Conservation (phyloP, 2,797 vertebrate genomes). For the Sternarchorhynchus goeldii region DNA sequence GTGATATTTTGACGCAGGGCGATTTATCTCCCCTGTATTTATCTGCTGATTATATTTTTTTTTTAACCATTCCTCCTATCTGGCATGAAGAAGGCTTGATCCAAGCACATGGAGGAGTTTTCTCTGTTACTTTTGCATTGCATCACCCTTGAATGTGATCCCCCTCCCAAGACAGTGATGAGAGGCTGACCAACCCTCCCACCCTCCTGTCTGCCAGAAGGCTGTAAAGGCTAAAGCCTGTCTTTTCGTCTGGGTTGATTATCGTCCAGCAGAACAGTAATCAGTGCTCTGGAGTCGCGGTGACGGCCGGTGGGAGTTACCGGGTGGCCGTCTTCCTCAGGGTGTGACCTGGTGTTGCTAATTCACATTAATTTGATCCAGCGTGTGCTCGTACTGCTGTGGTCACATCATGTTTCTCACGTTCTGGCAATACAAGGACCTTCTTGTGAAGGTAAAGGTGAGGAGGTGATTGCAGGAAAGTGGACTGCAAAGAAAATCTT, state of each 20-base stretch:
- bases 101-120: neutral
- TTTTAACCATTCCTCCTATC: neutral
- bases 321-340: neutral
- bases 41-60: neutral
- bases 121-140: slow-evolving; percentile 18
- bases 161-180: neutral
- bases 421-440: neutral
- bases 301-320: slow-evolving; percentile 15
- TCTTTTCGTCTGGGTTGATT: slow-evolving; percentile 15
- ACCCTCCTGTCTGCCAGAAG: slow-evolving; percentile 15
- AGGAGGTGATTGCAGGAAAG: neutral
- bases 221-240: slow-evolving; percentile 16
- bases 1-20: neutral
- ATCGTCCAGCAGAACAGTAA: slow-evolving; percentile 10
- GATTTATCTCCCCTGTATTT: too few relatives aligned
- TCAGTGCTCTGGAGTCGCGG: slow-evolving; percentile 17
- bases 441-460: neutral
- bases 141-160: neutral
- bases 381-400: neutral
- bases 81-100: neutral
- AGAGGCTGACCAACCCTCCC: neutral
- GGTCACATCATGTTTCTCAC: neutral
- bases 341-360: slow-evolving; percentile 6
- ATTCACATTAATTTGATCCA: neutral
- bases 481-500: too few relatives aligned